Percentiles rank a stretch among this genome's conserved stretches.
Evolutionary conservation across 2,113 vertebrate genomes (phyloP).

Genomic region (Aldabrachelys gigantea): DNA sequence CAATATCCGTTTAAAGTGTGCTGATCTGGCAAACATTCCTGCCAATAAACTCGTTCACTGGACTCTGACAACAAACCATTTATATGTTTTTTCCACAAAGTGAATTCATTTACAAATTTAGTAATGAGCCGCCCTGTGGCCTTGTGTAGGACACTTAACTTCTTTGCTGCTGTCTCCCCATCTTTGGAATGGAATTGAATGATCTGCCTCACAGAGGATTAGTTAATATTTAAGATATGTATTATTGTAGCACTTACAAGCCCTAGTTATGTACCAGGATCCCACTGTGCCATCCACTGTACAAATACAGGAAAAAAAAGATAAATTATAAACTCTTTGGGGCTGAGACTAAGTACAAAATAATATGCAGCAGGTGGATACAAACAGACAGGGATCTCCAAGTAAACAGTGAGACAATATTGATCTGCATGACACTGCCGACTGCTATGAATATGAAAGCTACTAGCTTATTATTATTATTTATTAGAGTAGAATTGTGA

Average conservation of each 20-base stretch:
- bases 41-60: not conserved
- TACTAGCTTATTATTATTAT: not conserved
- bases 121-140: not conserved
- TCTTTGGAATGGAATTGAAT: not conserved
- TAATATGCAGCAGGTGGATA: not conserved
- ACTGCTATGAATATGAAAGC: not conserved
- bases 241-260: accelerated
- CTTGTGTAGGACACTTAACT: not conserved
- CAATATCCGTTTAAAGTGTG: not conserved
- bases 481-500: not conserved
- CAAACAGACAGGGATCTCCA: not conserved
- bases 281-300: not conserved
- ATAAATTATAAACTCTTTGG: not conserved
- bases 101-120: not conserved
- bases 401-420: not conserved
- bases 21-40: not conserved
- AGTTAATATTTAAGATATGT: not conserved
- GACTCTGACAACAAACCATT: not conserved
- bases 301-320: not conserved
- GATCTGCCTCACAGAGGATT: not conserved
- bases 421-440: not conserved
- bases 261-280: not conserved
- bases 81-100: not conserved
- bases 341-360: not conserved
- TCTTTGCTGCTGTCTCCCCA: not conserved